A percentile compares a stretch with the other conserved stretches of the same genome.
Evolutionary conservation across 2,797 vertebrate species (phyloP).

Genomic region (Synanceia verrucosa): DNA sequence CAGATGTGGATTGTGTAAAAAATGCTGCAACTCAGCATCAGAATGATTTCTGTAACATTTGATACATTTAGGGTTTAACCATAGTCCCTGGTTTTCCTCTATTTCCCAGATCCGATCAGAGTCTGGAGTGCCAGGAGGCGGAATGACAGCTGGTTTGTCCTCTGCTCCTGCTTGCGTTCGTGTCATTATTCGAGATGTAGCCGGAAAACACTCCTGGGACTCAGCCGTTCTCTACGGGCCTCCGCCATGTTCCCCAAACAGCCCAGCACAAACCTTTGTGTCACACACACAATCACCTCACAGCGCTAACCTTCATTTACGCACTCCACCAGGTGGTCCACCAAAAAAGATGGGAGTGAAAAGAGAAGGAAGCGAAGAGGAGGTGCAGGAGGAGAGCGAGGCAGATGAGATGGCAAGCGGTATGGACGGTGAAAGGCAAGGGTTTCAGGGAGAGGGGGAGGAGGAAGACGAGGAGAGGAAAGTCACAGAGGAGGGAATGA

Average conservation of each 20-base stretch:
- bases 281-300: slow-evolving; percentile 55
- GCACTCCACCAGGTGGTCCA: slow-evolving; percentile 67
- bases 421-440: slow-evolving; percentile 58
- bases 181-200: slow-evolving; percentile 94
- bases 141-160: slow-evolving; percentile 92
- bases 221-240: slow-evolving; percentile 95
- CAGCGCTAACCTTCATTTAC: slow-evolving; percentile 50
- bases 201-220: slow-evolving; percentile 98
- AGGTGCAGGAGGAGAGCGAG: slow-evolving; percentile 77
- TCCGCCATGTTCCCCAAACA: slow-evolving; percentile 79
- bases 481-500: slow-evolving; percentile 75
- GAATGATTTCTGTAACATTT: background rate
- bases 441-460: slow-evolving; percentile 75
- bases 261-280: slow-evolving; percentile 56
- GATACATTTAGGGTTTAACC: background rate
- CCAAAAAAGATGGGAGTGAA: slow-evolving; percentile 74
- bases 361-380: slow-evolving; percentile 69
- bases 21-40: background rate
- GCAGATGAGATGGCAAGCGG: slow-evolving; percentile 72
- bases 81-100: background rate
- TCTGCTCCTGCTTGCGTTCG: slow-evolving; percentile 93
- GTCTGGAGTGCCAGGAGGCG: slow-evolving; percentile 92
- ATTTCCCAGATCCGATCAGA: slow-evolving; percentile 92
- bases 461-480: slow-evolving; percentile 55
- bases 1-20: background rate